phyloP scores from a whole-genome alignment of 2,113 vertebrate species.

The Alexandromys fortis region DNA sequence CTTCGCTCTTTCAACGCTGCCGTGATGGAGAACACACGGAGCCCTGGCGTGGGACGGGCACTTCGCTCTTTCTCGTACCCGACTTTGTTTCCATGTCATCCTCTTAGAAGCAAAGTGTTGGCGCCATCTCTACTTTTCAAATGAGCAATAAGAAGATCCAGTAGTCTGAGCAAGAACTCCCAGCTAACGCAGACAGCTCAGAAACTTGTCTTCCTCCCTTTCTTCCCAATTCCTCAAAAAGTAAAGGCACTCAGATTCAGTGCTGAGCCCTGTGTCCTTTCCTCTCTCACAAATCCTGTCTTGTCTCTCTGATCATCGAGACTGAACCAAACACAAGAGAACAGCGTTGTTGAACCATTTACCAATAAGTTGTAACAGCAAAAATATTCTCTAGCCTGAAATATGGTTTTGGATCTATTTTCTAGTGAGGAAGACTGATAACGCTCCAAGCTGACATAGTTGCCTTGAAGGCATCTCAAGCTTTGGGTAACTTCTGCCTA shows the following conservation, averaged over 20 bases:
- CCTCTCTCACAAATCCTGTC: no score
- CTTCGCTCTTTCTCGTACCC: no score
- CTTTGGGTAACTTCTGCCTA: neutral
- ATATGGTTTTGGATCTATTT: neutral
- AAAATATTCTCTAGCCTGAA: neutral
- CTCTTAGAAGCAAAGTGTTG: neutral
- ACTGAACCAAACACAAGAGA: neutral
- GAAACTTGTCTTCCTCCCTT: neutral
- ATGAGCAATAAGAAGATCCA: neutral
- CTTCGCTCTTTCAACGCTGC: neutral
- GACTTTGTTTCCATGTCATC: neutral
- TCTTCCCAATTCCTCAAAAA: neutral
- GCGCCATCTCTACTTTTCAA: neutral
- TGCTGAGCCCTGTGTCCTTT: neutral
- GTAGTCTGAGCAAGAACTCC: neutral
- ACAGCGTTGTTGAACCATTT: neutral
- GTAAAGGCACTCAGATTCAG: neutral
- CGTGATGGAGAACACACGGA: accelerated
- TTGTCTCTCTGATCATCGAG: neutral
- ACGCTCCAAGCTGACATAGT: neutral
- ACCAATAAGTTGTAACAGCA: neutral
- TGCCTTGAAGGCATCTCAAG: neutral
- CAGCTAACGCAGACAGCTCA: neutral
- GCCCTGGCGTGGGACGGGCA: neutral
- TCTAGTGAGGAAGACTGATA: neutral